Conservation (phyloP, 2,888 invertebrate species). For the Panorpa germanica region DNA sequence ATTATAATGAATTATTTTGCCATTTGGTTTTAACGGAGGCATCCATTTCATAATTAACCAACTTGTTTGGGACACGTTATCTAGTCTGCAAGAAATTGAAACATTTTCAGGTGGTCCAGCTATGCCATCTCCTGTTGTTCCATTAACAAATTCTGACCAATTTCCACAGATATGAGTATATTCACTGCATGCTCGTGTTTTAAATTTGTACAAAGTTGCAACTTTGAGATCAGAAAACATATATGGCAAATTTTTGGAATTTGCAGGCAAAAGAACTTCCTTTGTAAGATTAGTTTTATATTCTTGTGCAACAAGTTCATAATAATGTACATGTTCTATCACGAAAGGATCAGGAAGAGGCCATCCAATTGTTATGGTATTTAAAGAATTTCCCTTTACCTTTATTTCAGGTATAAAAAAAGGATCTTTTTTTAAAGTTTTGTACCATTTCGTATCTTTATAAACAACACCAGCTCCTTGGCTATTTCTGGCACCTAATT, state of each 20-base stretch:
- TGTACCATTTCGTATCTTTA: constrained; percentile 30
- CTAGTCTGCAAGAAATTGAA: constrained; percentile 41
- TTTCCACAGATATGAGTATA: constrained; percentile 51
- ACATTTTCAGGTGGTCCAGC: constrained; percentile 56
- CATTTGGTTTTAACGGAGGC: constrained; percentile 52
- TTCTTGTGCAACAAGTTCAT: constrained; percentile 44
- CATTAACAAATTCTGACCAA: constrained; percentile 59
- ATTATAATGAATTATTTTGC: constrained; percentile 59
- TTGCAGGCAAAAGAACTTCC: constrained; percentile 43
- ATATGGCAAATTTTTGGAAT: constrained; percentile 45
- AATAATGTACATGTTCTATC: constrained; percentile 54
- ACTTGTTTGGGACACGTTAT: constrained; percentile 25
- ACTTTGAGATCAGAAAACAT: constrained; percentile 62
- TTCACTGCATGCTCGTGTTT: constrained; percentile 64
- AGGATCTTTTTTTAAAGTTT: constrained; percentile 52
- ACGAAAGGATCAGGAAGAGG: constrained; percentile 42
- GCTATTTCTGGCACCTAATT: constrained; percentile 44
- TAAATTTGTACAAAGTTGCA: constrained; percentile 62
- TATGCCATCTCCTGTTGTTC: constrained; percentile 67
- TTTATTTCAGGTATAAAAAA: constrained; percentile 59
- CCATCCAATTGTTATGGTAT: constrained; percentile 72
- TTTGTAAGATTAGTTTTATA: constrained; percentile 30
- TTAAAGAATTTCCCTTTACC: constrained; percentile 42
- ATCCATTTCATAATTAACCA: constrained; percentile 61
- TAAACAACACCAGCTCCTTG: constrained; percentile 36